Evolutionary conservation across 2,797 vertebrate genomes (phyloP).

Genomic region (Schizopygopsis malacanthus): DNA sequence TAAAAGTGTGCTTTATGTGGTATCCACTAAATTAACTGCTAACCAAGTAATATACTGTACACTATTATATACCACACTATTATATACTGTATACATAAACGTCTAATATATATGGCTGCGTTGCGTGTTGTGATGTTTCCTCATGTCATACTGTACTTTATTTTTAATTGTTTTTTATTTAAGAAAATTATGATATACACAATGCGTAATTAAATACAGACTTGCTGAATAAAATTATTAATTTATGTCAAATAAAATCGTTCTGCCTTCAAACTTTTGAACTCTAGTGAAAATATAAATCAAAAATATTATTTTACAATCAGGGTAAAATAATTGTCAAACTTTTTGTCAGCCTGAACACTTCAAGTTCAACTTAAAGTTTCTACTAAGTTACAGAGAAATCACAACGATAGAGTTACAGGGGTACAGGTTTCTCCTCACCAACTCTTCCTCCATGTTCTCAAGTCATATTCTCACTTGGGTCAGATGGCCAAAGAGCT

Average conservation of each 20-base stretch:
- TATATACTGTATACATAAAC: too few relatives aligned
- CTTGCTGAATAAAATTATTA: too few relatives aligned
- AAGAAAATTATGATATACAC: too few relatives aligned
- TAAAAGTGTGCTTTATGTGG: not conserved
- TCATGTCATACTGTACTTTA: too few relatives aligned
- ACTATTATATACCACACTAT: too few relatives aligned
- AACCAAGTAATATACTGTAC: not conserved
- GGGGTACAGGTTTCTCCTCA: not conserved
- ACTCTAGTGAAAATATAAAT: not conserved
- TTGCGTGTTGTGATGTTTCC: too few relatives aligned
- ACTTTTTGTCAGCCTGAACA: not conserved
- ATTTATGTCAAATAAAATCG: too few relatives aligned
- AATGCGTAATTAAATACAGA: too few relatives aligned
- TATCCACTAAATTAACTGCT: not conserved
- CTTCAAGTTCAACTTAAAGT: not conserved
- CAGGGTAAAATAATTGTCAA: too few relatives aligned
- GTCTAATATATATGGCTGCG: too few relatives aligned
- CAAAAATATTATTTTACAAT: not conserved
- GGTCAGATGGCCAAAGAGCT: constrained; percentile 30
- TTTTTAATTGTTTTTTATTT: too few relatives aligned
- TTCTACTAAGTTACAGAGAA: not conserved
- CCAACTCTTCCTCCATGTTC: constrained; percentile 24
- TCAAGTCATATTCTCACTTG: constrained; percentile 34
- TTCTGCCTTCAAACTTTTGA: not conserved
- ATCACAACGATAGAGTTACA: not conserved